Base-by-base conservation (phyloP, 2,797 vertebrate species). In the Nyctalus aviator region DNA sequence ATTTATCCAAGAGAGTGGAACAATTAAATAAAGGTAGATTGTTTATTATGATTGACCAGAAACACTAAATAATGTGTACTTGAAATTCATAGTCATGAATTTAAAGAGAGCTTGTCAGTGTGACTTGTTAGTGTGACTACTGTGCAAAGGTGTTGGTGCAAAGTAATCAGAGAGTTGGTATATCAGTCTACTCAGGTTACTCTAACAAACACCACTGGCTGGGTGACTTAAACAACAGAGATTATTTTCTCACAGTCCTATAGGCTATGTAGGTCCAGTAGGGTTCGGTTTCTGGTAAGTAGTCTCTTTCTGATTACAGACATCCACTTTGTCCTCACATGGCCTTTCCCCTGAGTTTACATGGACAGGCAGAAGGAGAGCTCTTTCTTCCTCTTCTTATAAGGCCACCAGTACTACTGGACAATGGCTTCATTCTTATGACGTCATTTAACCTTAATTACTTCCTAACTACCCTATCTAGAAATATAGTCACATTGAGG, bases 61-160 rank as follows among this genome's bases (percentile, higher is more conserved):
- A 90, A 81, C 32, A 46, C 53, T 87, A 88, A 91, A 27, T 76
- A 93, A 27, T 76, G 32, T 14, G 10, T 62, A 86, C 37, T 87
- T 87, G n/a, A 79, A 21, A 87, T 66, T 71, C 62, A 64, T 25
- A 25, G 30, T 32, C 64, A 87, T 81, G 27, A 87, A 66, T 93
- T 92, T 90, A 86, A 93, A 95, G 10, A 50, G 53, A 94, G 32
- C 11, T 91, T 32, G 10, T 75, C 48, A 84, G 46, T 71, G 14
- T 64, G 37, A 79, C 11, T 91, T 32, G 10, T 75, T 55, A 84
- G 46, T 71, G 14, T 64, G 37, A 79, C 37, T 7, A 41, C 6
- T 41, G 37, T 41, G 37, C 32, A 62, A 71, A 62, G 27, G 8
- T 75, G n/a, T 17, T 78, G 50, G 90, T n/a, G 71, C 8, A 86